A percentile compares a stretch with the other conserved stretches of the same genome.
Evolutionary conservation across 2,797 vertebrate genomes (phyloP).

Genomic region (Morus bassanus): DNA sequence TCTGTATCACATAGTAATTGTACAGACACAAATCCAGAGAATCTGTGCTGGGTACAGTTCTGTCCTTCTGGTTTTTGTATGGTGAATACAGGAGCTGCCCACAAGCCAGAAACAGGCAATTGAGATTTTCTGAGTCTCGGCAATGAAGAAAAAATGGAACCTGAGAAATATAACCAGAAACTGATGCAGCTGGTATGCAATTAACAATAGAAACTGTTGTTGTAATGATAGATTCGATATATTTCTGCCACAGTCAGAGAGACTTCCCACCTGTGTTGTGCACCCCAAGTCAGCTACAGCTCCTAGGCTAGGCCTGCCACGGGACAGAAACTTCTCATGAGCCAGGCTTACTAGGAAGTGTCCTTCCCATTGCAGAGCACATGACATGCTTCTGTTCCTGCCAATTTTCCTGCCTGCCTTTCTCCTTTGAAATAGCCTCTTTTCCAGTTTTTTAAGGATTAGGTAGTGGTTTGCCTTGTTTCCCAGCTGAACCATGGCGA

Average conservation of each 20-base stretch:
- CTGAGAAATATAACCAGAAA: background rate
- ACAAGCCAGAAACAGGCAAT: background rate
- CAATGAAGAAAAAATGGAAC: background rate
- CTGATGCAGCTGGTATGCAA: background rate
- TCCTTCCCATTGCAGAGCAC: background rate
- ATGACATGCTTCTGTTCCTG: background rate
- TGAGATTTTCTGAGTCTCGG: background rate
- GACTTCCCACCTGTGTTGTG: accelerated
- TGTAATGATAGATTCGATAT: accelerated
- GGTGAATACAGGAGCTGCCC: background rate
- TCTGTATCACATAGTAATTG: accelerated
- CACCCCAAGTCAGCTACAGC: background rate
- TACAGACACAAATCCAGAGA: background rate
- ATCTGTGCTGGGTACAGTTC: background rate
- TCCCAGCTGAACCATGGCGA: accelerated
- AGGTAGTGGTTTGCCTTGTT: background rate
- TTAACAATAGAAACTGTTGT: background rate
- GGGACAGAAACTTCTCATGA: background rate
- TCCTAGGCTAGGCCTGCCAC: accelerated
- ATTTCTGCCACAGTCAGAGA: background rate
- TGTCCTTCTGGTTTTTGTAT: background rate
- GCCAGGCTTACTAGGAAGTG: background rate
- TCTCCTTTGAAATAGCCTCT: background rate
- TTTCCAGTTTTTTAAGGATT: background rate
- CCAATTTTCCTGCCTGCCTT: background rate